Conservation (phyloP, 2,113 vertebrate genomes). For the Lampris incognitus region DNA sequence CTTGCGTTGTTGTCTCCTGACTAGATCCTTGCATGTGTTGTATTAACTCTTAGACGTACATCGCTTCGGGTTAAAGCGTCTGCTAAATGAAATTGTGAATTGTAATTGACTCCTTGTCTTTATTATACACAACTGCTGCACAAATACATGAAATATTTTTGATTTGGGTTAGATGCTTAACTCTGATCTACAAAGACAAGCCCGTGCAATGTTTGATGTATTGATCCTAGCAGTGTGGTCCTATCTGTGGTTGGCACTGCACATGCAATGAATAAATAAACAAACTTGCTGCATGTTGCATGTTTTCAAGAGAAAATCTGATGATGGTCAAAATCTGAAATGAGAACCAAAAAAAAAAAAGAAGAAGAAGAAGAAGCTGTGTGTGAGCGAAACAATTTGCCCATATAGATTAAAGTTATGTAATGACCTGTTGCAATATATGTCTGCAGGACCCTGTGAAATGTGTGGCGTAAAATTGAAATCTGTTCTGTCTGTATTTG, state of each 20-base stretch:
- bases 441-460: conserved; percentile 21
- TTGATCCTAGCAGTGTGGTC: not conserved
- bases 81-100: not conserved
- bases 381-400: no score
- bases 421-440: conserved; percentile 44
- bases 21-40: no score
- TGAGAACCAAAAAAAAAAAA: not conserved
- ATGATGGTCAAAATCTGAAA: not conserved
- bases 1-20: no score
- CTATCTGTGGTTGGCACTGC: not conserved
- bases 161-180: not conserved
- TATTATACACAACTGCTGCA: not conserved
- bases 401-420: conserved; percentile 31
- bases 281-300: not conserved
- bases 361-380: no score
- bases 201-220: not conserved
- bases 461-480: conserved; percentile 29
- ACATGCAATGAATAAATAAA: conserved; percentile 35
- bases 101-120: not conserved
- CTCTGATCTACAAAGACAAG: not conserved
- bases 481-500: conserved; percentile 52
- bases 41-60: no score
- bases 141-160: not conserved
- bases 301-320: not conserved
- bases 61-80: no score